Percentiles rank a stretch among this genome's conserved stretches.
phyloP scores from a whole-genome alignment of 2,797 vertebrate genomes.

The Ptychobarbus kaznakovi region DNA sequence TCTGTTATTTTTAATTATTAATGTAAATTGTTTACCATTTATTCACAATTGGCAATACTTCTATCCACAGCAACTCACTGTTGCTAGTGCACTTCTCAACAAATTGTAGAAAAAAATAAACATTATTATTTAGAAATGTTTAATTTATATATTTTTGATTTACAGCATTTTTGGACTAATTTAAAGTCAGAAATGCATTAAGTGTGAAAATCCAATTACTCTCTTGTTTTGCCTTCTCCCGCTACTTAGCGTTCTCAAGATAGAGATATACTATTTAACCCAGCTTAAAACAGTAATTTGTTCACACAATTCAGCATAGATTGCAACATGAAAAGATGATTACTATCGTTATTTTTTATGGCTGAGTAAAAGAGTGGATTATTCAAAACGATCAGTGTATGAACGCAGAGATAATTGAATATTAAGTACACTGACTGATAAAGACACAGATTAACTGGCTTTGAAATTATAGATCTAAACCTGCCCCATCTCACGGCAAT shows the following conservation, averaged over 20 bases:
- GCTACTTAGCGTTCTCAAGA: conserved; percentile 9
- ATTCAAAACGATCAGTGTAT: conserved; percentile 55
- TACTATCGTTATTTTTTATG: conserved; percentile 51
- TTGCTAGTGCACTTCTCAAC: neutral
- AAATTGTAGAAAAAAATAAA: too few relatives aligned
- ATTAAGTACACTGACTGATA: conserved; percentile 51
- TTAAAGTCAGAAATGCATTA: conserved; percentile 2
- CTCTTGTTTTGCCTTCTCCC: neutral
- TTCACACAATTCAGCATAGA: conserved; percentile 45
- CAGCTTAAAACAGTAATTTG: conserved; percentile 56
- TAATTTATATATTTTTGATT: neutral
- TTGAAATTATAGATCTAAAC: conserved; percentile 48
- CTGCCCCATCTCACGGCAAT: too few relatives aligned
- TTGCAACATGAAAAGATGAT: conserved; percentile 41
- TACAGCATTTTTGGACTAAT: neutral
- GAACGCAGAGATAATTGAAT: conserved; percentile 57
- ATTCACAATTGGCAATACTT: neutral
- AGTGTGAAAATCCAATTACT: neutral
- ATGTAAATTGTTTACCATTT: neutral
- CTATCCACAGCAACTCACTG: too few relatives aligned
- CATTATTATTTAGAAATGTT: neutral
- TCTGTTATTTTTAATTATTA: neutral
- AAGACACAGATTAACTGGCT: conserved; percentile 51
- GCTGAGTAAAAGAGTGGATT: conserved; percentile 47
- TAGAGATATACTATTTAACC: conserved; percentile 45